These are phyloP conservation scores for Drosophila colorata DNA, from an alignment of 2,888 invertebrate genomes.

Conservation along the genomic window DNA sequence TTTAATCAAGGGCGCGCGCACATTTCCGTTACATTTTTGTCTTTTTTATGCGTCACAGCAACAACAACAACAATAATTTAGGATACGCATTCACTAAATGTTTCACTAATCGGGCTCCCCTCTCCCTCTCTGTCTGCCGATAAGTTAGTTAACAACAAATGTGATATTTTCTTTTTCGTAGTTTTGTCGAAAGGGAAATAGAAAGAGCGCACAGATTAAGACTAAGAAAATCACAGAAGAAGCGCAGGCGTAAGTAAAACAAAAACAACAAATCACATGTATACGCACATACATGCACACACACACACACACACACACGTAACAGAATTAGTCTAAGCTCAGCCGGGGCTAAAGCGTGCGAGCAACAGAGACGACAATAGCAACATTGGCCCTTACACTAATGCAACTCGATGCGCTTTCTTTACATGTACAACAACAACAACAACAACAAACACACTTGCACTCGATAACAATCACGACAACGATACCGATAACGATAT, in stretches of 20 bases:
- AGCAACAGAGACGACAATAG: slow-evolving; percentile 6
- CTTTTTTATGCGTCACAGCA: slow-evolving; percentile 10
- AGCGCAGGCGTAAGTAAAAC: slow-evolving; percentile 63
- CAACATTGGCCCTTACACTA: slow-evolving; percentile 34
- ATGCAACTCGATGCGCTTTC: slow-evolving; percentile 38
- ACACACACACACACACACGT: not conserved
- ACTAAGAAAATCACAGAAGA: slow-evolving; percentile 55
- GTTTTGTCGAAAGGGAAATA: slow-evolving; percentile 77
- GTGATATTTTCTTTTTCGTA: slow-evolving; percentile 61
- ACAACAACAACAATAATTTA: slow-evolving; percentile 16
- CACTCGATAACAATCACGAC: slow-evolving; percentile 12
- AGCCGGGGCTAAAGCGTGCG: not conserved
- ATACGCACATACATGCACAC: not conserved
- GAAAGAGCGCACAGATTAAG: slow-evolving; percentile 61
- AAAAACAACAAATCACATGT: not conserved
- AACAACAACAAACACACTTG: slow-evolving; percentile 21
- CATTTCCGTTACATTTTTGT: slow-evolving; percentile 8
- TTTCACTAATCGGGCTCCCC: slow-evolving; percentile 62
- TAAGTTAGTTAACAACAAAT: slow-evolving; percentile 16
- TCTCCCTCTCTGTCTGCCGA: not conserved
- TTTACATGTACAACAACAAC: slow-evolving; percentile 65
- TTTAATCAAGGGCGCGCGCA: slow-evolving; percentile 15
- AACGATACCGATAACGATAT: slow-evolving; percentile 36
- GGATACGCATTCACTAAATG: slow-evolving; percentile 33
- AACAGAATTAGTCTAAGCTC: slow-evolving; percentile 7